Evolutionary conservation across 2,113 vertebrate genomes (phyloP), one percentile per base, ranked within the genome.

Genomic region (Phoenicopterus ruber): DNA sequence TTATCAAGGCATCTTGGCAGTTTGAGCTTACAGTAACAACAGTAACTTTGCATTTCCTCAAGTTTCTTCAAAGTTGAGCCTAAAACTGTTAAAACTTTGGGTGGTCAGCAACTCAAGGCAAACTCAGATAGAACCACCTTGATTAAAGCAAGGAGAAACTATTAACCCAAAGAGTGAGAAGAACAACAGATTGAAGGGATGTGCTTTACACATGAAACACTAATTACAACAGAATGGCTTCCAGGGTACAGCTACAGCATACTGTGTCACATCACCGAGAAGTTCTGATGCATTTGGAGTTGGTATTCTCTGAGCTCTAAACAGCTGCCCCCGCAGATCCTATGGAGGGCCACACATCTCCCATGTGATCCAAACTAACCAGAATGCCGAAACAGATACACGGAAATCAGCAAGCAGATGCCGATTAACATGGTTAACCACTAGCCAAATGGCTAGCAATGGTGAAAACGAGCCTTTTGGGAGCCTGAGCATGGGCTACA

Each of bases 1-100:
- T 96, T 95, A 93, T 97, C 81, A 13, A 82, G 57, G 50, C 63
- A 92, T 96, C 82, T 91, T 38, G 55, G 92, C 74, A 82, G 66
- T 65, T 38, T 40, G 47, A 82, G 63, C 44, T 84, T 84, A 74
- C 25, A 44, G 2, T 17, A 86, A 55, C 61, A 90, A 28, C 69
- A 89, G 20, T 10, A 66, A 79, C 69, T 65, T 65, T 74, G 72
- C 47, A 38, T 63, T 65, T 54, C 72, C 77, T 70, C 38, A 61
- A 11, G 61, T 67, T 78, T 28, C 67, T 52, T 52, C 57, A 83
- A 34, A 71, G 49, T 66, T 52, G 34, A 77, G 36, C 47, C 42
- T 52, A 28, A 93, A 89, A 78, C 57, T 36, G 34, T 50, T 57
- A 61, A 36, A 54, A 21, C 31, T 95, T 74, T 21, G 74, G 34